Evolutionary conservation across 2,888 invertebrate species (phyloP), one percentile per base, ranked within the genome.

Genomic region (Fragum fragum): DNA sequence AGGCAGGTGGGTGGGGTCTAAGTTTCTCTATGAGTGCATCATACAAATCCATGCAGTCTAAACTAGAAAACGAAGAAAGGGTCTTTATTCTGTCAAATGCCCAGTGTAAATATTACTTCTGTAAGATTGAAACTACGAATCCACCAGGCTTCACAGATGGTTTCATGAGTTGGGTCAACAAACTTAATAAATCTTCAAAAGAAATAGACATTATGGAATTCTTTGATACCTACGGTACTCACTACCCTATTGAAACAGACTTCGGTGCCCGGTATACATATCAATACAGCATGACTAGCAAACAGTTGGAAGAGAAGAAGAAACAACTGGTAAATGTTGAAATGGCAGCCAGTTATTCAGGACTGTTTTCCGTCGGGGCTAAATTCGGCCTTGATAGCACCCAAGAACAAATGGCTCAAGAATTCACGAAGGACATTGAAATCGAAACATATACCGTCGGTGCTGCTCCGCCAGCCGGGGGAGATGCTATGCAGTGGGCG

Each of bases 251-350:
- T 21, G 71, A 68, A 18, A 53, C 78, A 18, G 76, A 68, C 9
- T 84, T 81, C 73, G 81, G 84, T n/a, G 84, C 84, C 1, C 59
- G 71, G 18, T 84, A 66, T 39, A 79, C 76, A 9, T 73, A 79
- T 21, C 70, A 81, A 47, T 68, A 79, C 26, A 81, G 73, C 29
- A 84, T 84, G 84, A 39, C 63, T 1, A 71, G 76, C 18, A 39
- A 3, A 52, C 21, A 32, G 5, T 84, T 69, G 47, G 63, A 79
- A 29, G 29, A 14, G 9, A 32, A 78, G 42, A 21, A 42, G 21
- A n/a, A 55, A 66, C 36, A 59, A 0, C 73, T 70, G 1, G 66
- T 84, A 9, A 73, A 79, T 28, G 66, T 84, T 5, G 79, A 68
- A 1, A 70, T 73, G 6, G 21, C 29, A 14, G 84, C 84, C 11